These are phyloP conservation scores for Enteromius thamalakanensis DNA, from an alignment of 2,797 vertebrate species.

Conservation along the genomic window DNA sequence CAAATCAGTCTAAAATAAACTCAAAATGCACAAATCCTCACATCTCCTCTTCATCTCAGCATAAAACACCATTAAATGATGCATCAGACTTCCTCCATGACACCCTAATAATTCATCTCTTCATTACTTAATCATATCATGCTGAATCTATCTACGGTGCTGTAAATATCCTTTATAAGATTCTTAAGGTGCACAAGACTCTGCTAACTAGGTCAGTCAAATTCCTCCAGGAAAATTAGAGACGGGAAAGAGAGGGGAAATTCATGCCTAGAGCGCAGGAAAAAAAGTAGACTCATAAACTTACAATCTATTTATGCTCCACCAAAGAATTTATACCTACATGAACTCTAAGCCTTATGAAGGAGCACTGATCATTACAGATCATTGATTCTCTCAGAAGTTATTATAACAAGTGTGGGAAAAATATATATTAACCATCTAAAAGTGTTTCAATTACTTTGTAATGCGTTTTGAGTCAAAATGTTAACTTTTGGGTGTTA, in stretches of 20 bases:
- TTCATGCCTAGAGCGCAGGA: constrained; percentile 65
- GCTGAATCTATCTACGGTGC: constrained; percentile 66
- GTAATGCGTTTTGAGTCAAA: background rate
- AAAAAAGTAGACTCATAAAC: constrained; percentile 64
- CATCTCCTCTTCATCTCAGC: constrained; percentile 13
- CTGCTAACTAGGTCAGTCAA: constrained; percentile 75
- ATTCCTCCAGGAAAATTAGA: constrained; percentile 68
- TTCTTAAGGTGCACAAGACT: constrained; percentile 65
- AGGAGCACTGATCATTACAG: constrained; percentile 33
- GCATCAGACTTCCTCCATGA: constrained; percentile 58
- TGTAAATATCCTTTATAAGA: constrained; percentile 69
- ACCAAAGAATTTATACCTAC: constrained; percentile 63
- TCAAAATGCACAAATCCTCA: constrained; percentile 34
- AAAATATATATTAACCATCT: background rate
- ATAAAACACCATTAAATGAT: constrained; percentile 48
- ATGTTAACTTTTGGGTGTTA: background rate
- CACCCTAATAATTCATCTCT: constrained; percentile 67
- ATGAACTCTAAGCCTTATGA: constrained; percentile 63
- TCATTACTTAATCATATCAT: constrained; percentile 74
- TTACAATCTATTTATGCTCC: constrained; percentile 73
- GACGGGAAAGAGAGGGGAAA: constrained; percentile 65
- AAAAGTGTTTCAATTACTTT: background rate
- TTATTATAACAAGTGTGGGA: background rate
- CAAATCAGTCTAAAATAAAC: constrained; percentile 27
- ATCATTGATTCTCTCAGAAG: constrained; percentile 41